Conservation (phyloP, 2,888 invertebrate genomes). For the Callosobruchus maculatus region DNA sequence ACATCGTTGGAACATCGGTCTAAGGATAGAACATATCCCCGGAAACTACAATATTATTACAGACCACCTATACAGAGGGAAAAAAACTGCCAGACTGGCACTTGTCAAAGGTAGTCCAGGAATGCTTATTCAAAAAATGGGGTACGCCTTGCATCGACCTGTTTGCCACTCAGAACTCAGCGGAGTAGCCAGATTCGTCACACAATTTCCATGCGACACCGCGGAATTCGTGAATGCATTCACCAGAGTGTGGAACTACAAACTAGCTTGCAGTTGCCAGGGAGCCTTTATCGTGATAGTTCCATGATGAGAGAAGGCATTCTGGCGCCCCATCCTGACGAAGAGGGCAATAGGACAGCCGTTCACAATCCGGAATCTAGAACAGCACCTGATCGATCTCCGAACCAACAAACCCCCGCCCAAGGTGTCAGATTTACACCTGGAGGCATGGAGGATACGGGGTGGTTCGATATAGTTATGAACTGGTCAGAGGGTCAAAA, state of each 20-base stretch:
- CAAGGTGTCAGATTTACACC: slow-evolving; percentile 17
- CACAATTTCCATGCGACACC: slow-evolving; percentile 10
- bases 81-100: slow-evolving; percentile 20
- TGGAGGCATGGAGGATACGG: slow-evolving; percentile 32
- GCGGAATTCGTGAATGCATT: slow-evolving; percentile 19
- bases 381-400: slow-evolving; percentile 19
- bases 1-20: slow-evolving; percentile 5
- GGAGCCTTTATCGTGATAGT: slow-evolving; percentile 29
- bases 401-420: slow-evolving; percentile 10
- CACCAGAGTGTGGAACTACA: slow-evolving; percentile 19
- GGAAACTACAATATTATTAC: slow-evolving; percentile 21
- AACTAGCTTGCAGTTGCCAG: slow-evolving; percentile 19
- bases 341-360: too few relatives aligned
- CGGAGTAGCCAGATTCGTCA: slow-evolving; percentile 14
- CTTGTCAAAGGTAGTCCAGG: slow-evolving; percentile 8
- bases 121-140: slow-evolving; percentile 20
- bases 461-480: slow-evolving; percentile 21
- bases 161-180: slow-evolving; percentile 10
- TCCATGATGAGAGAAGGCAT: slow-evolving; percentile 25
- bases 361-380: too few relatives aligned
- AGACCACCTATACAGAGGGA: slow-evolving; percentile 21
- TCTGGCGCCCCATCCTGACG: too few relatives aligned
- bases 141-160: slow-evolving; percentile 20
- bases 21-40: slow-evolving; percentile 19
- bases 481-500: slow-evolving; percentile 15